Percentiles rank a stretch among this genome's conserved stretches.
These are phyloP conservation scores for Drosophila truncata DNA, from an alignment of 1,140 invertebrate species.

Conservation along the genomic window DNA sequence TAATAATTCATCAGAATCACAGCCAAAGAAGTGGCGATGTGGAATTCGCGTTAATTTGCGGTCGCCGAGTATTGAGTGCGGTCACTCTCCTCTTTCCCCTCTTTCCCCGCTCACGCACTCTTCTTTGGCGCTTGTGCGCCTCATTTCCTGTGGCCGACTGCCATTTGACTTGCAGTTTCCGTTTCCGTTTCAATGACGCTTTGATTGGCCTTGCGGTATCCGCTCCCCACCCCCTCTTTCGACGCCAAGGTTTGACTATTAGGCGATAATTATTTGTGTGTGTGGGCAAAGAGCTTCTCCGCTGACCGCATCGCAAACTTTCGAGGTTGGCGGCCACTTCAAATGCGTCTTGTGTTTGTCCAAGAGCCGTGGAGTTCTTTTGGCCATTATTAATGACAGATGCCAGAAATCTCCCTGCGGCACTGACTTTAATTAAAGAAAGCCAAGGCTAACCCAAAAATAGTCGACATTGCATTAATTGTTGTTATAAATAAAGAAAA, in stretches of 20 bases:
- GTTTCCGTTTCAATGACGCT: slow-evolving; percentile 82
- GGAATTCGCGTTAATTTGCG: slow-evolving; percentile 71
- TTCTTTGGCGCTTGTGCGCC: slow-evolving; percentile 60
- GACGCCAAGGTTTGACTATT: slow-evolving; percentile 40
- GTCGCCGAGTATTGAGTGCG: slow-evolving; percentile 44
- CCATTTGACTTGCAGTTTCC: slow-evolving; percentile 81
- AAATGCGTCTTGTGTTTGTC: slow-evolving; percentile 19
- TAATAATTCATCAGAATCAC: slow-evolving; percentile 73
- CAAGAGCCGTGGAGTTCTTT: slow-evolving; percentile 15
- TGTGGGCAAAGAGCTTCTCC: slow-evolving; percentile 29
- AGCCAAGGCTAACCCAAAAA: slow-evolving; percentile 8
- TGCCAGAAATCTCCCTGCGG: neutral
- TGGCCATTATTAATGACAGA: slow-evolving; percentile 18
- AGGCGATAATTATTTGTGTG: slow-evolving; percentile 72
- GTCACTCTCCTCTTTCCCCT: slow-evolving; percentile 9
- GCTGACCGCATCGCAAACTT: slow-evolving; percentile 62
- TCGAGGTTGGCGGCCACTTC: slow-evolving; percentile 32
- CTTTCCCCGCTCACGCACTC: slow-evolving; percentile 19
- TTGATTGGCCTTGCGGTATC: slow-evolving; percentile 80
- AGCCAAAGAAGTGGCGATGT: slow-evolving; percentile 10
- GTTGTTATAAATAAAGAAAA: neutral
- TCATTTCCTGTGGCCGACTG: slow-evolving; percentile 79
- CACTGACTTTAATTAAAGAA: slow-evolving; percentile 5
- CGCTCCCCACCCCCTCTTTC: slow-evolving; percentile 6
- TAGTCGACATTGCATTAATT: neutral